Conservation (phyloP, 2,797 vertebrate species). For the Setipinna tenuifilis region DNA sequence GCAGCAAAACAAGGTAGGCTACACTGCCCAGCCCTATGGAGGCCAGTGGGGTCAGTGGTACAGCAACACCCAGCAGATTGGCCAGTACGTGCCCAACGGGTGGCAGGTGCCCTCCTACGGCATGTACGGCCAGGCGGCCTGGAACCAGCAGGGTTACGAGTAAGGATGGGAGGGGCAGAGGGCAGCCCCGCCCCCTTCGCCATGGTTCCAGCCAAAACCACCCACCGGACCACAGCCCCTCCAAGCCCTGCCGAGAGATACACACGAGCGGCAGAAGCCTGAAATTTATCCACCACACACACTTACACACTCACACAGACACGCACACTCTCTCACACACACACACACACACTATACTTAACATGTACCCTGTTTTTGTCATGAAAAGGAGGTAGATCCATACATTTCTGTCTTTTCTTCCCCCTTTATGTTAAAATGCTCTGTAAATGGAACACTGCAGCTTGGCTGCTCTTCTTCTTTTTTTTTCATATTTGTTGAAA, state of each 20-base stretch:
- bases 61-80: slow-evolving; percentile 90
- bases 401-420: slow-evolving; percentile 1
- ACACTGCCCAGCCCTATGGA: slow-evolving; percentile 87
- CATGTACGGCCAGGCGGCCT: slow-evolving; percentile 88
- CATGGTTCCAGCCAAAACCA: slow-evolving; percentile 36
- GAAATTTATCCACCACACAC: neutral
- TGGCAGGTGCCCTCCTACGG: slow-evolving; percentile 96
- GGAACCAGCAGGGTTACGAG: slow-evolving; percentile 98
- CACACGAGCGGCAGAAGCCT: neutral
- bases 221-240: slow-evolving; percentile 6
- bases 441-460: slow-evolving; percentile 21
- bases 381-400: slow-evolving; percentile 5
- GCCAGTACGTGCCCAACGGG: slow-evolving; percentile 94
- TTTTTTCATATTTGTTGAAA: slow-evolving; percentile 3
- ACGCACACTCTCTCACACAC: too few relatives aligned
- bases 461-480: slow-evolving; percentile 1
- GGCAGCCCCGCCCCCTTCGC: slow-evolving; percentile 43
- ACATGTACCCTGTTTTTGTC: slow-evolving; percentile 18
- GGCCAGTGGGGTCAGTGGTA: slow-evolving; percentile 98
- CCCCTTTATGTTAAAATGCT: slow-evolving; percentile 14
- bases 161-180: slow-evolving; percentile 76
- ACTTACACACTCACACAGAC: too few relatives aligned
- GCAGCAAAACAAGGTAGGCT: slow-evolving; percentile 91
- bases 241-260: neutral
- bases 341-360: slow-evolving; percentile 16